Evolutionary conservation across 2,888 invertebrate genomes (phyloP), one percentile per base, ranked within the genome.

Genomic region (Lepidonotus clava): DNA sequence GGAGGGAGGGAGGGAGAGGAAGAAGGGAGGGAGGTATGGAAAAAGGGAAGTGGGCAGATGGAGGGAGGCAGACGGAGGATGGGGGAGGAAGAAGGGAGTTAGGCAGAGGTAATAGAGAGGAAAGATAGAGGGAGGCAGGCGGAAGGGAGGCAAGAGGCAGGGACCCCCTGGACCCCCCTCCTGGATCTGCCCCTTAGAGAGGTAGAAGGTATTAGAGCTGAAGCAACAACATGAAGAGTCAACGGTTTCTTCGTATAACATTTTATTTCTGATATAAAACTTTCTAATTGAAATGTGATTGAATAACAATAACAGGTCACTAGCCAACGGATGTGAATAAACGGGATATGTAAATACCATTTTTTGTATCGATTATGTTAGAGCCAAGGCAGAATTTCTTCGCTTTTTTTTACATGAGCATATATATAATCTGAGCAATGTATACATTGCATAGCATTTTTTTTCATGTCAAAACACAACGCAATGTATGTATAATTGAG

Each of bases 281-380:
- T 71, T 21, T 34, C 34, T 71, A 71, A 71, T 71, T 71, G 38
- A 71, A 34, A 71, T 38, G 71, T 71, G 71, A 71, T 34, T 71
- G 38, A 71, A 71, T 71, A 71, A 71, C 71, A 71, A 71, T 71
- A 71, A 71, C 71, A 71, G 38, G 71, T 34, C 71, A 34, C 71
- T 71, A 71, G 71, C 71, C 36, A 71, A 71, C 38, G 38, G 71
- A 71, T 71, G 34, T 67, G 71, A 71, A 38, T 38, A 71, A 71
- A 71, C 71, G 21, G 71, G 71, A 71, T 71, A 71, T 71, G 71
- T 71, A 38, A 71, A 71, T 71, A 71, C 71, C 71, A 36, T 71
- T 38, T 56, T 38, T 71, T 71, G 21, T 71, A 71, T 71, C n/a
- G 21, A n/a, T 36, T 38, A 71, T 71, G 38, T 71, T 14, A 71